These are phyloP conservation scores for Ptilorrhoa leucosticta DNA, from an alignment of 2,113 vertebrate species.

Conservation along the genomic window DNA sequence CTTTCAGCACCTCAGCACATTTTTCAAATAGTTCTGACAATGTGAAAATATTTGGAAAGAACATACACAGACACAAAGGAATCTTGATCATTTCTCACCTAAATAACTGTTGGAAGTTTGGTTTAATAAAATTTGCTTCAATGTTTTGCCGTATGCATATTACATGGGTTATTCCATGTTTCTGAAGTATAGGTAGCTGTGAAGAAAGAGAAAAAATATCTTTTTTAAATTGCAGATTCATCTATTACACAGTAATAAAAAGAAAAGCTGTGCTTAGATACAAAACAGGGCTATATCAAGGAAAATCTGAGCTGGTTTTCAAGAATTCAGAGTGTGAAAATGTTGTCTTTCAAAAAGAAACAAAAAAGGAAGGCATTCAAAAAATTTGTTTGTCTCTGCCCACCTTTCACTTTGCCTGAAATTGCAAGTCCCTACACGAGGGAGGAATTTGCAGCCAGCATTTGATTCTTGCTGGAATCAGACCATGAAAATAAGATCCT, in stretches of 20 bases:
- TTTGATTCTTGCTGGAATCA: neutral
- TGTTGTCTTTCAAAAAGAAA: neutral
- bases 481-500: neutral
- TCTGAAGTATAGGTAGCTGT: conserved; percentile 91
- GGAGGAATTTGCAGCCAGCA: neutral
- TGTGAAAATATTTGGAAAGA: neutral
- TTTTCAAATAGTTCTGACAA: neutral
- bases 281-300: accelerated
- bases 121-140: conserved; percentile 99
- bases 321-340: neutral
- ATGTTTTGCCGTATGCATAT: conserved; percentile 98
- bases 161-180: conserved; percentile 93
- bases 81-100: conserved; percentile 75
- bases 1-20: neutral
- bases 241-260: neutral
- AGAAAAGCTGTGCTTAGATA: neutral
- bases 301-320: neutral
- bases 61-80: neutral
- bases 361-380: neutral
- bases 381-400: neutral
- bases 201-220: neutral
- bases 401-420: neutral
- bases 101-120: conserved; percentile 96
- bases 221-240: neutral
- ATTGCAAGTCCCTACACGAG: neutral